Conservation (phyloP, 1,140 invertebrate genomes). For the Sarcophaga bullata region DNA sequence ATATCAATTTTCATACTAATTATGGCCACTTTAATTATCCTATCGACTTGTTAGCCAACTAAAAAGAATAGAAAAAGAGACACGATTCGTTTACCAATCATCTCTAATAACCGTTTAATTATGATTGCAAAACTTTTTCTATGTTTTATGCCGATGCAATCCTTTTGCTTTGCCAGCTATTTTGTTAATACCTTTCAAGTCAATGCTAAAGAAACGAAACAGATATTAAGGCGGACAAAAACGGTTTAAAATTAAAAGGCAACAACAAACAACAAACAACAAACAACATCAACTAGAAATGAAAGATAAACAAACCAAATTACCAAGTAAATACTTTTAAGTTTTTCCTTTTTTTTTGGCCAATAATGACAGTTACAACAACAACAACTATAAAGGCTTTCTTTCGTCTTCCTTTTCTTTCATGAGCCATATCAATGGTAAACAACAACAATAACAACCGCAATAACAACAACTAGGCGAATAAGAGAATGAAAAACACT, state of each 20-base stretch:
- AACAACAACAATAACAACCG: too few relatives aligned
- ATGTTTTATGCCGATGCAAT: too few relatives aligned
- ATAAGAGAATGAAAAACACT: background rate
- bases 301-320: slow-evolving; percentile 8
- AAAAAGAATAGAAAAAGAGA: background rate
- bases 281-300: background rate
- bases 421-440: background rate
- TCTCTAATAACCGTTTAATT: background rate
- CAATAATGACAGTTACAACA: background rate
- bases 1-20: slow-evolving; percentile 22
- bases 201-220: slow-evolving; percentile 1
- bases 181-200: background rate
- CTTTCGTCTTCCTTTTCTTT: background rate
- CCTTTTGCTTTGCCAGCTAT: background rate
- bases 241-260: background rate
- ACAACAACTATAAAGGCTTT: background rate
- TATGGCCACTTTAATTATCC: slow-evolving; percentile 12
- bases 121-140: slow-evolving; percentile 25
- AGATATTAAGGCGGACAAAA: slow-evolving; percentile 40
- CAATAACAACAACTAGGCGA: too few relatives aligned
- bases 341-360: background rate
- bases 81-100: background rate
- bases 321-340: slow-evolving; percentile 27
- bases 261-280: background rate
- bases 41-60: background rate